Base-by-base conservation (phyloP, 1,140 invertebrate species). In the Sycobia sp. region DNA sequence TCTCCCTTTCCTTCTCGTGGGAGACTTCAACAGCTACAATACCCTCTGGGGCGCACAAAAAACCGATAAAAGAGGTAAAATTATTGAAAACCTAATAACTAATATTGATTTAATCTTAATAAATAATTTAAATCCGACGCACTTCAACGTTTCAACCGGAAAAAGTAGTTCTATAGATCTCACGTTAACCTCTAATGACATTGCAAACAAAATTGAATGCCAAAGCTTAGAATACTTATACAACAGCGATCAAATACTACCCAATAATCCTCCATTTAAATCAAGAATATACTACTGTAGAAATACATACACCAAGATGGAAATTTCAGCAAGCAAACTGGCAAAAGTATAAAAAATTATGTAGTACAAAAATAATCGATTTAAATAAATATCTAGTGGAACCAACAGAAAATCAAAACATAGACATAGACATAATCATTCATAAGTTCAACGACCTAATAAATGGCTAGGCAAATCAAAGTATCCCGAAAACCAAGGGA, bases 1-100 rank as follows among this genome's bases (percentile, higher is more conserved):
- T 5, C 62, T 38, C 46, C 73, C 69, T 13, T 78, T 69, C 46
- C 59, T 77, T 25, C 25, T 75, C 34, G 9, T 71, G 13, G 69
- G 70, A 0, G 74, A 77, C 34, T 76, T 77, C 49, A 77, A 76
- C 29, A 70, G 69, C 18, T 73, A 77, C 44, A 75, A 73, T 41
- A 67, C 44, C 9, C 25, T 73, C 23, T 78, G 72, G 73, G 73
- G 70, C 9, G 73, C 70, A 22, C 22, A 67, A 3, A 66, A 70
- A 55, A 70, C 62, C 27, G 70, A 75, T 46, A 18, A 10, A 11
- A 62, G 71, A 62, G 73, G 72, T 39, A 66, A 65, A 64, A 70
- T 58, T 22, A 62, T 75, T 41, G 69, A 66, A 14, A 54, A 71
- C 0, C 7, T 39, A 39, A 14, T 39, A 10, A 39, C 71, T 39